phyloP scores from a whole-genome alignment of 2,888 invertebrate genomes.

The Loripinus fragilis region DNA sequence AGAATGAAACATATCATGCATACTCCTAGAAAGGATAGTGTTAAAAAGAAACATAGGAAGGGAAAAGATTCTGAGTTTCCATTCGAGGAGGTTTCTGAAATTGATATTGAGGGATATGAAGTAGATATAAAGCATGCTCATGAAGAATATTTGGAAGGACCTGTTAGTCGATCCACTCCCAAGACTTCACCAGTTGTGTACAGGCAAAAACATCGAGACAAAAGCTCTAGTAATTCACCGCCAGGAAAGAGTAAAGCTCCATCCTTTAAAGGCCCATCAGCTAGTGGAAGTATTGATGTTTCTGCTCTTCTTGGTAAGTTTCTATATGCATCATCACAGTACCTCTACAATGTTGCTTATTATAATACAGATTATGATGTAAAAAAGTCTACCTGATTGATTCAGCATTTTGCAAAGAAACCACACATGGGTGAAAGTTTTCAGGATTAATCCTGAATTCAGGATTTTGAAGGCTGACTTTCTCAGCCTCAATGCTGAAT shows the following conservation, averaged over 20 bases:
- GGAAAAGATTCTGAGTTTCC: constrained; percentile 59
- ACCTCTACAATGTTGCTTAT: too few relatives aligned
- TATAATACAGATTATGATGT: too few relatives aligned
- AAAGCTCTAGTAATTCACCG: constrained; percentile 65
- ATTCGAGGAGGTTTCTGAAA: constrained; percentile 75
- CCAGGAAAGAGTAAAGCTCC: constrained; percentile 49
- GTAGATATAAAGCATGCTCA: constrained; percentile 65
- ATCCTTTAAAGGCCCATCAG: constrained; percentile 50
- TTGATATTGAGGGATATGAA: constrained; percentile 68
- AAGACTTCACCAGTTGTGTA: constrained; percentile 75
- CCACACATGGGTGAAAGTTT: too few relatives aligned
- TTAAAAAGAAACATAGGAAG: constrained; percentile 85
- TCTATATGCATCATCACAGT: neutral
- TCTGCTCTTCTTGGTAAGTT: constrained; percentile 77
- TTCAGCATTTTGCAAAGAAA: too few relatives aligned
- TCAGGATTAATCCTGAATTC: too few relatives aligned
- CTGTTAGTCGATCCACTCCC: constrained; percentile 73
- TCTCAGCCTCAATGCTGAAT: too few relatives aligned
- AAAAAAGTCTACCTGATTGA: too few relatives aligned
- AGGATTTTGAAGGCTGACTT: too few relatives aligned
- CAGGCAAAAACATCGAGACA: constrained; percentile 63
- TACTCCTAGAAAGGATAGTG: constrained; percentile 88
- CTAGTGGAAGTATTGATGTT: constrained; percentile 68
- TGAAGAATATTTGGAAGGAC: constrained; percentile 72
- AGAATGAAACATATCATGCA: constrained; percentile 91